Base-by-base conservation (phyloP, 1,140 invertebrate genomes). In the Heliconius melpomene region DNA sequence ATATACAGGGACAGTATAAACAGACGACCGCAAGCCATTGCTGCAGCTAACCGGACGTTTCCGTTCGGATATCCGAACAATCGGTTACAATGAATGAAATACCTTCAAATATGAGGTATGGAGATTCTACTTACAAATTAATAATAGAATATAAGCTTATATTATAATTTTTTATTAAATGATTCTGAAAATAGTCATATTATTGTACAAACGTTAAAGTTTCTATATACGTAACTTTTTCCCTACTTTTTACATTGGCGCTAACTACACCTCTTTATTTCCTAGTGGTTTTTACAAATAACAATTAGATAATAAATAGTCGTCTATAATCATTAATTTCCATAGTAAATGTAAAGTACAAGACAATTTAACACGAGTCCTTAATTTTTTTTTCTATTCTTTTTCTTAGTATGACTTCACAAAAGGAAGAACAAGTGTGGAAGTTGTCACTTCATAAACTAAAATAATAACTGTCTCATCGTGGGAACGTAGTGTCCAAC, bases 371-470 rank as follows among this genome's bases (percentile, higher is more conserved):
- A 66, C 26, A 66, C 23, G 60, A 66, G 26, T 29, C 13, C n/a
- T 13, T 36, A 36, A 29, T 66, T 29, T 66, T 66, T 66, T 26
- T 29, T 66, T 66, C 57, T 66, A 66, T 72, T 72, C 5, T 16
- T 72, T 20, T 72, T 40, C 60, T 26, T 26, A 60, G n/a, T 60
- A 60, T 11, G 3, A 66, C 11, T 66, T 57, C 29, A 66, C 87
- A 88, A 85, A 86, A 77, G 75, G 70, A 87, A 86, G 86, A 87
- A 87, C 80, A 89, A 89, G 87, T 87, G 89, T 87, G 83, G 82
- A 87, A 87, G 81, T 89, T 81, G 87, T 89, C 88, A 90, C 88
- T 89, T 89, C 87, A 89, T 89, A 91, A 92, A 90, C 73, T 72
- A 72, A 38, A 83, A 83, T 86, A 83, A 84, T 87, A 91, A 89